These are phyloP conservation scores for Gymnoscelis rufifasciata DNA, from an alignment of 2,888 invertebrate genomes.

Conservation along the genomic window DNA sequence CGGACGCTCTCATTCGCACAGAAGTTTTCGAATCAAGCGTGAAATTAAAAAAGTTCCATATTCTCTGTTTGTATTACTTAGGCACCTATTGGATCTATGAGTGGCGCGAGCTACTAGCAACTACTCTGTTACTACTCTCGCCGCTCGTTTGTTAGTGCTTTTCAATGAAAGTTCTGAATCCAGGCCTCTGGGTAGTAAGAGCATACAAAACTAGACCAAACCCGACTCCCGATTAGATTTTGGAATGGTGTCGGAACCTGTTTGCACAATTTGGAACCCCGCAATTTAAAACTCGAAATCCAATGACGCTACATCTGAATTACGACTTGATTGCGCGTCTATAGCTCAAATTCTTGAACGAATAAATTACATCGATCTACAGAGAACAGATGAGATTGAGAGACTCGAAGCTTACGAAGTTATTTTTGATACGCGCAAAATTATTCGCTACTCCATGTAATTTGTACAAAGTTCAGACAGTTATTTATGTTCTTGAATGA, in stretches of 20 bases:
- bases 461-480: conserved; percentile 20
- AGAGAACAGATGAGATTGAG: conserved; percentile 21
- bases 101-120: conserved; percentile 31
- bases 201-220: conserved; percentile 21
- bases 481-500: conserved; percentile 25
- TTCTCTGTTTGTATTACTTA: conserved; percentile 39
- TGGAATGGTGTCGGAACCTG: conserved; percentile 1
- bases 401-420: conserved; percentile 26
- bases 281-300: background rate
- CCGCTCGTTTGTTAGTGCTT: conserved; percentile 35
- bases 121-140: conserved; percentile 39
- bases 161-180: conserved; percentile 35
- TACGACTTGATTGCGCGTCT: conserved; percentile 6
- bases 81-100: conserved; percentile 39
- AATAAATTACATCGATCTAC: conserved; percentile 14
- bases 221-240: conserved; percentile 18
- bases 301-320: conserved; percentile 3
- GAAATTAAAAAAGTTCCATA: conserved; percentile 74
- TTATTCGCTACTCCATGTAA: conserved; percentile 18
- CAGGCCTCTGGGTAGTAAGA: conserved; percentile 14
- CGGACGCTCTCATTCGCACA: conserved; percentile 35
- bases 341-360: conserved; percentile 7
- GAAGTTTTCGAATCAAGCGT: conserved; percentile 66
- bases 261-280: conserved; percentile 3
- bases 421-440: conserved; percentile 20